Percentiles rank a stretch among this genome's conserved stretches.
Evolutionary conservation across 2,888 invertebrate genomes (phyloP).

Genomic region (Hemithea aestivaria): DNA sequence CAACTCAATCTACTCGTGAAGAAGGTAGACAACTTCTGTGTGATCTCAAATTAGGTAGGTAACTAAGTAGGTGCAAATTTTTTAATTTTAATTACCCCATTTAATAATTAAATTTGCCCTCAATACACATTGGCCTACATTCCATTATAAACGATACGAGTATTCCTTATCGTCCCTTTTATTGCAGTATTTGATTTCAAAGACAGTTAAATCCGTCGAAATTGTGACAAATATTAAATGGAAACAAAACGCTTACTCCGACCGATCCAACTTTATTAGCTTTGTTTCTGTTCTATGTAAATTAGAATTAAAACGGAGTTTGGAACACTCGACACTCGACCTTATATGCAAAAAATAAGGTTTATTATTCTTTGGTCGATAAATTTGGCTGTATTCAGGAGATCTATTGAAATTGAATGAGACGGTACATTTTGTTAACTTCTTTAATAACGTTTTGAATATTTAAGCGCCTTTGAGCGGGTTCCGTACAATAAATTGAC

Average conservation of each 20-base stretch:
- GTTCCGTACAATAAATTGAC: conserved; percentile 18
- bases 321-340: conserved; percentile 4
- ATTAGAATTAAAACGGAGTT: conserved; percentile 13
- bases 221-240: conserved; percentile 19
- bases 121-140: too few relatives aligned
- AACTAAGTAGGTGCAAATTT: too few relatives aligned
- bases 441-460: conserved; percentile 26
- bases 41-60: too few relatives aligned
- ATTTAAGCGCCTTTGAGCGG: conserved; percentile 17
- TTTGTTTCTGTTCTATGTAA: conserved; percentile 20
- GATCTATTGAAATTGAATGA: conserved; percentile 24
- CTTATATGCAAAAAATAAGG: conserved; percentile 6
- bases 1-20: too few relatives aligned
- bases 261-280: conserved; percentile 22
- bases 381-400: conserved; percentile 11
- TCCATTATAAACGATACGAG: too few relatives aligned
- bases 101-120: too few relatives aligned
- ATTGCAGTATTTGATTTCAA: conserved; percentile 9
- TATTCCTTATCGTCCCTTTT: conserved; percentile 1
- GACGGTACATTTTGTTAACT: conserved; percentile 24
- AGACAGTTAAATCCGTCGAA: conserved; percentile 5
- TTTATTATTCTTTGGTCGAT: background rate
- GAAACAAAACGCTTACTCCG: conserved; percentile 15
- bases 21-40: too few relatives aligned
- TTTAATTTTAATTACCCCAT: too few relatives aligned